A percentile compares a stretch with the other conserved stretches of the same genome.
phyloP scores from a whole-genome alignment of 2,113 vertebrate genomes.

The Chrysemys picta region DNA sequence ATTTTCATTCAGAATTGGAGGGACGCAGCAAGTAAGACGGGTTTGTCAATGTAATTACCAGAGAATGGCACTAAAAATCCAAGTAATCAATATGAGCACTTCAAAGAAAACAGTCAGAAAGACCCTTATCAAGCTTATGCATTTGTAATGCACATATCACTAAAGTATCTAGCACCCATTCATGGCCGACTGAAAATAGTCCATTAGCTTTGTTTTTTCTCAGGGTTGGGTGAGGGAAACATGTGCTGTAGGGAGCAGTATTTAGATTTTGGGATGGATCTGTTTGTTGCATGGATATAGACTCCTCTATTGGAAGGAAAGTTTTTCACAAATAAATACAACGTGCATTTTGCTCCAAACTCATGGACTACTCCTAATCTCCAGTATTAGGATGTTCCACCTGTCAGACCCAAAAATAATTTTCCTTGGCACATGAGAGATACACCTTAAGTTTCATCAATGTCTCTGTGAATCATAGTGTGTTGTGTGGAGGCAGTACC shows the following conservation, averaged over 20 bases:
- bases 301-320: background rate
- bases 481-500: background rate
- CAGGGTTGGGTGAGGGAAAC: background rate
- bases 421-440: background rate
- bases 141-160: background rate
- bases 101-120: slow-evolving; percentile 30
- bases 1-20: slow-evolving; percentile 8
- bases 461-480: background rate
- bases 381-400: background rate
- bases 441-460: background rate
- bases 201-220: background rate
- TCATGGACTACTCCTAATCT: background rate
- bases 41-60: slow-evolving; percentile 41
- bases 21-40: slow-evolving; percentile 15
- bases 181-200: background rate
- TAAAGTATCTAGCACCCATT: background rate
- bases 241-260: background rate
- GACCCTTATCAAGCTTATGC: background rate
- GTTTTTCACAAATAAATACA: background rate
- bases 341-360: background rate
- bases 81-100: slow-evolving; percentile 32
- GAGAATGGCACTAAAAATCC: slow-evolving; percentile 17
- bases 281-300: background rate
- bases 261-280: background rate
- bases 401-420: background rate